Evolutionary conservation across 2,888 invertebrate species (phyloP).

Genomic region (Diploptera punctata): DNA sequence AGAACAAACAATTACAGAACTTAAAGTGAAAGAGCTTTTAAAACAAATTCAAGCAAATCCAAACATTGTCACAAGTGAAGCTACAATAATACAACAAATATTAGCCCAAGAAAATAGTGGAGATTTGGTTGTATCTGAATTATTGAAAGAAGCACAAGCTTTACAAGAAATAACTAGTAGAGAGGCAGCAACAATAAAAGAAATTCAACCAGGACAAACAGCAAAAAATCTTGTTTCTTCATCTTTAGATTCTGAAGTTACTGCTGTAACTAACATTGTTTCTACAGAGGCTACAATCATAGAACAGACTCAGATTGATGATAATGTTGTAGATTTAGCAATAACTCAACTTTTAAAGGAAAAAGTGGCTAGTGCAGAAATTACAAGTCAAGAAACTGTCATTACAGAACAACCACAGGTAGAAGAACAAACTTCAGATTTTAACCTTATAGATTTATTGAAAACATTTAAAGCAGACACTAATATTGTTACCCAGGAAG

Average conservation of each 20-base stretch:
- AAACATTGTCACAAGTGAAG: conserved; percentile 26
- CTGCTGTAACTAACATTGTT: neutral
- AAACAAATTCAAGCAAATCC: conserved; percentile 19
- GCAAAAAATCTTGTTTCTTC: neutral
- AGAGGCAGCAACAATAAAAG: conserved; percentile 30
- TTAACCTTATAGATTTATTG: neutral
- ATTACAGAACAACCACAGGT: conserved; percentile 30
- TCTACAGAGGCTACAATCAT: conserved; percentile 3
- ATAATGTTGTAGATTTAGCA: neutral
- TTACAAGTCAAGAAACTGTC: conserved; percentile 27
- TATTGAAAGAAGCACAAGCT: neutral
- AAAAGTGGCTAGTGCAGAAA: conserved; percentile 11
- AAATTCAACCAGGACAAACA: conserved; percentile 24
- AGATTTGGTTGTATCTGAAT: conserved; percentile 9
- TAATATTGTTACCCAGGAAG: conserved; percentile 24
- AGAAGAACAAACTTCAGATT: conserved; percentile 24
- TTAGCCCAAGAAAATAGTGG: neutral
- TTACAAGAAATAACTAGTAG: neutral
- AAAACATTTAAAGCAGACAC: conserved; percentile 27
- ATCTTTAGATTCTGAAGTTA: neutral
- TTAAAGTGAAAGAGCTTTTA: neutral
- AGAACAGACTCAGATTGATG: neutral
- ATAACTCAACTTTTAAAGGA: conserved; percentile 3
- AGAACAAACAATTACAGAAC: conserved; percentile 4
- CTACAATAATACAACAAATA: conserved; percentile 28